These are phyloP conservation scores for Catharus ustulatus DNA, from an alignment of 2,797 vertebrate genomes.

Conservation along the genomic window DNA sequence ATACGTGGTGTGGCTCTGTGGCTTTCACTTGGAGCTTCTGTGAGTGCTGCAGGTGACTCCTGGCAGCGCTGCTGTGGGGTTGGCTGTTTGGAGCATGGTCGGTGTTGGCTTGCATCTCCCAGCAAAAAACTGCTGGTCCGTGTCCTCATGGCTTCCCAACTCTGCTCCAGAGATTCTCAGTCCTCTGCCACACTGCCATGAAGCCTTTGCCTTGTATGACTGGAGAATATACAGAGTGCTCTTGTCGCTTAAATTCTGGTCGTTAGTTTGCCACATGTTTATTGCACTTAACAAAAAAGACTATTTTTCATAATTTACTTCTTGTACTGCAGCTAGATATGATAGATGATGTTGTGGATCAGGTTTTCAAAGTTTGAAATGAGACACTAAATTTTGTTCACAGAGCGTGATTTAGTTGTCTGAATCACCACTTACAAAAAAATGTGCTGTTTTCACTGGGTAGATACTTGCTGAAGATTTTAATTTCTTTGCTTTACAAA, in stretches of 20 bases:
- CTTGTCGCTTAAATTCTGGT: background rate
- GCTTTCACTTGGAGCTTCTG: background rate
- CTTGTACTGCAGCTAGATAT: background rate
- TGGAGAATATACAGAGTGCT: background rate
- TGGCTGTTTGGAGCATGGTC: background rate
- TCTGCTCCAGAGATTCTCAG: background rate
- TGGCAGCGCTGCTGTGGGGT: background rate
- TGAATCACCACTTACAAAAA: background rate
- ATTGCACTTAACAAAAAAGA: background rate
- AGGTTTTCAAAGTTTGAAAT: background rate
- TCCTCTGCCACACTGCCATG: background rate
- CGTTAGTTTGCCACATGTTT: background rate
- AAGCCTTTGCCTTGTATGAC: background rate
- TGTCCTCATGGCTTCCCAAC: background rate
- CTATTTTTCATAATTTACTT: background rate
- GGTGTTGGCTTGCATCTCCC: background rate
- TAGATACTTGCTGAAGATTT: background rate
- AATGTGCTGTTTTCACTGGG: background rate
- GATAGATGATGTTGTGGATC: background rate
- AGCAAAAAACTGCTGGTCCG: background rate
- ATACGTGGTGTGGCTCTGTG: background rate
- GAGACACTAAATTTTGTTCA: background rate
- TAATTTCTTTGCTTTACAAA: background rate
- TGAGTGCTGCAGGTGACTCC: accelerated
- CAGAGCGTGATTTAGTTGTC: background rate